Percentiles rank a stretch among this genome's conserved stretches.
phyloP scores from a whole-genome alignment of 2,113 vertebrate genomes.

The Isichthys henryi region DNA sequence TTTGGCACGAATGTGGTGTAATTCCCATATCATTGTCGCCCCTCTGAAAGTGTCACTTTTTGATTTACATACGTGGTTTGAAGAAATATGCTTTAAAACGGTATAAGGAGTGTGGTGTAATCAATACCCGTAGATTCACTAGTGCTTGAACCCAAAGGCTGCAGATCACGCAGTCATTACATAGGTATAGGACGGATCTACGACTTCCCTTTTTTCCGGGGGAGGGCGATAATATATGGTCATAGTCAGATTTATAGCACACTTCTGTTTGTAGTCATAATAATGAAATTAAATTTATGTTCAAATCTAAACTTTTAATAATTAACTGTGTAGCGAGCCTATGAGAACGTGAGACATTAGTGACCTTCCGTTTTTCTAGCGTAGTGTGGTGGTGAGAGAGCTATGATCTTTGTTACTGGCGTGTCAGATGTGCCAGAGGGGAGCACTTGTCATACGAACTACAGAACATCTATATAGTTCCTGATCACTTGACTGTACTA shows the following conservation, averaged over 20 bases:
- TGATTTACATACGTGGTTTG: neutral
- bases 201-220: neutral
- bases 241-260: constrained; percentile 9
- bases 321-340: neutral
- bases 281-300: neutral
- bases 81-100: neutral
- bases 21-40: neutral
- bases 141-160: neutral
- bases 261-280: neutral
- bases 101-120: neutral
- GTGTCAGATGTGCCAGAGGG: neutral
- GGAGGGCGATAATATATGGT: neutral
- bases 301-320: neutral
- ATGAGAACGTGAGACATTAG: neutral
- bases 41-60: neutral
- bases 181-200: neutral
- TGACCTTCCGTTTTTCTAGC: neutral
- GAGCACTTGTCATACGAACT: neutral
- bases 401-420: neutral
- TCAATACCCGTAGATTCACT: neutral
- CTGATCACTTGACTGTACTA: neutral
- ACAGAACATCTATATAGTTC: neutral
- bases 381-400: neutral
- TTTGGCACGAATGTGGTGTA: neutral
- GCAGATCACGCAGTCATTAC: neutral